Evolutionary conservation across 2,797 vertebrate genomes (phyloP).

Genomic region (Rhabdophis nuchalis): DNA sequence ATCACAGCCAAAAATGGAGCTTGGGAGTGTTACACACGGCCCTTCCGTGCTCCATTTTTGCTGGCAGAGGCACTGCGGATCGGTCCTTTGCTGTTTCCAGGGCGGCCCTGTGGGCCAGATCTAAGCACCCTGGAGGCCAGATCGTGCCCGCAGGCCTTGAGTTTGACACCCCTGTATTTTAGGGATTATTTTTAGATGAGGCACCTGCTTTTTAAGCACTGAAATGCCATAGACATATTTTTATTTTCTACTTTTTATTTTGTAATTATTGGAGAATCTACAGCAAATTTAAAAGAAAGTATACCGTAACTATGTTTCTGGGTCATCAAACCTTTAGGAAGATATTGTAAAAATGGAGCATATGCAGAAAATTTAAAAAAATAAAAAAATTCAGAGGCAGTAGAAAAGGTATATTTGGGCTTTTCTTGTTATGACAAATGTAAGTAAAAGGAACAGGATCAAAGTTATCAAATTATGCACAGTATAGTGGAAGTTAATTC

Average conservation of each 20-base stretch:
- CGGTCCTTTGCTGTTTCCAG: too few relatives aligned
- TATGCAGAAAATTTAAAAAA: background rate
- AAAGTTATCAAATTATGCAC: background rate
- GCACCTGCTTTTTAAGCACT: background rate
- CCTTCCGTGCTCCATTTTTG: too few relatives aligned
- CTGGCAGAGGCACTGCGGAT: too few relatives aligned
- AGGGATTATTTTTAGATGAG: background rate
- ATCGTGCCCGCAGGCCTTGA: too few relatives aligned
- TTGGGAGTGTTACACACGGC: rapidly evolving
- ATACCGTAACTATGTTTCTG: background rate
- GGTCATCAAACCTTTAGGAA: background rate
- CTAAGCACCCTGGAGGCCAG: too few relatives aligned
- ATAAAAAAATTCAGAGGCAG: background rate
- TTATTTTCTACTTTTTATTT: background rate
- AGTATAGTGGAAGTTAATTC: background rate
- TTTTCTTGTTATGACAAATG: background rate
- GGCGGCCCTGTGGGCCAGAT: too few relatives aligned
- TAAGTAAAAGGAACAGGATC: background rate
- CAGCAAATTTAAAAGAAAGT: background rate
- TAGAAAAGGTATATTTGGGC: background rate
- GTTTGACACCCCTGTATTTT: background rate
- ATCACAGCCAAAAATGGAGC: too few relatives aligned
- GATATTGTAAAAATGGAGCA: background rate
- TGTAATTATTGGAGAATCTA: background rate
- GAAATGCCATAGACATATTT: background rate